Conservation (phyloP, 2,113 vertebrate species). For the Gallinago jamesoni region DNA sequence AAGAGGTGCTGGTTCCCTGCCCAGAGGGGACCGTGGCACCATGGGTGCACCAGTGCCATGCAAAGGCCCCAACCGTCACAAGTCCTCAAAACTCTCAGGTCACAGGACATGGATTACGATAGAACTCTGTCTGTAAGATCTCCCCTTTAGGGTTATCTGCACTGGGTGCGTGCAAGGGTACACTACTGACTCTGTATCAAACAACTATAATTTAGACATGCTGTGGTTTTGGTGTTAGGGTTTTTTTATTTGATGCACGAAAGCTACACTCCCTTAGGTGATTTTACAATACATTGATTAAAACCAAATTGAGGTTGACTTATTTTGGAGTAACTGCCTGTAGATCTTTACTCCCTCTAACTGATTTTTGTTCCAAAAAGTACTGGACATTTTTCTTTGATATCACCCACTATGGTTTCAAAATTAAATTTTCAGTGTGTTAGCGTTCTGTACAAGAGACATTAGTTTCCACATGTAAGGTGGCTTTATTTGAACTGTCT, state of each 20-base stretch:
- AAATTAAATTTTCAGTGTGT: background rate
- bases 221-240: background rate
- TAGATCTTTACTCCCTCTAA: background rate
- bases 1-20: background rate
- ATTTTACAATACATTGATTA: background rate
- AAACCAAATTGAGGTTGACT: background rate
- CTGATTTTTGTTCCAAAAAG: background rate
- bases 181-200: background rate
- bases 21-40: accelerated
- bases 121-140: background rate
- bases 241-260: background rate
- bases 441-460: background rate
- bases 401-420: background rate
- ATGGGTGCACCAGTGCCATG: accelerated
- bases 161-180: background rate
- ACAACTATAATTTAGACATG: background rate
- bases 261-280: background rate
- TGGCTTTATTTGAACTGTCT: background rate
- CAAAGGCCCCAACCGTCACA: background rate
- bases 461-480: background rate
- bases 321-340: background rate
- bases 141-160: background rate
- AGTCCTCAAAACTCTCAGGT: background rate
- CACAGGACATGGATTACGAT: background rate
- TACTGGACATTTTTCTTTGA: background rate